Evolutionary conservation across 2,113 vertebrate species (phyloP).

Genomic region (Tenrec ecaudatus): DNA sequence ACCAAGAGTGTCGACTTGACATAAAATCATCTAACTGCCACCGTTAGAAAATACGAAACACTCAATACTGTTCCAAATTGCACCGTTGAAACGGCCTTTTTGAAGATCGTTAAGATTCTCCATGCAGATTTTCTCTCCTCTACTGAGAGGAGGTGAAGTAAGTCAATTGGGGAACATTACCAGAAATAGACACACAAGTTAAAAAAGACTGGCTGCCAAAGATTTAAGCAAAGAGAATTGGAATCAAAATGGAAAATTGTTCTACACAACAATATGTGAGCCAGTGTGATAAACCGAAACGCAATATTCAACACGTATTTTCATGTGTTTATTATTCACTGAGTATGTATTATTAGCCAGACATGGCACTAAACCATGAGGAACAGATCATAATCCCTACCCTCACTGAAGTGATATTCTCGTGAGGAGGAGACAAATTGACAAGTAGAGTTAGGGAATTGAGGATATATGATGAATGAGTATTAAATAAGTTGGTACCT

Average conservation of each 20-base stretch:
- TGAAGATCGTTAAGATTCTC: background rate
- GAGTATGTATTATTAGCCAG: background rate
- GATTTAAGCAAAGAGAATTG: background rate
- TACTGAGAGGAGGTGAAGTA: background rate
- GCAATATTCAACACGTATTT: background rate
- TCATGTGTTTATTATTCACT: slow-evolving; percentile 1
- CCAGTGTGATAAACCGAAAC: background rate
- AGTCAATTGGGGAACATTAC: background rate
- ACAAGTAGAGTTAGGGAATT: no score
- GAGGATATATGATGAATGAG: background rate
- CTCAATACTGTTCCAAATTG: background rate
- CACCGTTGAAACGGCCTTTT: background rate
- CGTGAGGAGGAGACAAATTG: no score
- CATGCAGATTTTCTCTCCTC: background rate
- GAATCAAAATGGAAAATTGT: background rate
- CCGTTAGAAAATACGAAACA: no score
- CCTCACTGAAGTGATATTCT: background rate
- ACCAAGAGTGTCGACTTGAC: no score
- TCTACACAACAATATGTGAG: no score
- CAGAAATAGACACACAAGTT: background rate
- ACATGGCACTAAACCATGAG: background rate
- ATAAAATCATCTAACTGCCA: no score
- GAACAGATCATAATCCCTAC: background rate
- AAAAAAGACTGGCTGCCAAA: background rate
- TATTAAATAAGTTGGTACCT: background rate